Conservation (phyloP, 23 tunicate genomes). For the Trididemnum clinides region DNA sequence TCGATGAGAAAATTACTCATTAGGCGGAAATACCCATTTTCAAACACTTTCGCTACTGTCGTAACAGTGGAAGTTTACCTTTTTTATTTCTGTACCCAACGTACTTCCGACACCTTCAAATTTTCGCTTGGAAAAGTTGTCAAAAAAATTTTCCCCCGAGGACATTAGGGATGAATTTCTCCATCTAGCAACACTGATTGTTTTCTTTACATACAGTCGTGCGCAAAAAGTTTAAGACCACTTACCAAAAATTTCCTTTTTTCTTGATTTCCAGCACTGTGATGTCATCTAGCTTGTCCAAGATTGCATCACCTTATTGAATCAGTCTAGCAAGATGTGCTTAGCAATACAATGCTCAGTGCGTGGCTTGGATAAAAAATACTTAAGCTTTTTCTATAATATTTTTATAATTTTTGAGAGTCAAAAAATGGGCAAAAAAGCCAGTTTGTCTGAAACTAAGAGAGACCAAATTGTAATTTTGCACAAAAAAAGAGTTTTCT, state of each 20-base stretch:
- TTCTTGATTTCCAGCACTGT: background rate
- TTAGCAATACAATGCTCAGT: background rate
- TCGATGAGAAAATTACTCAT: too few relatives aligned
- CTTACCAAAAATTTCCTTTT: background rate
- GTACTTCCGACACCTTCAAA: too few relatives aligned
- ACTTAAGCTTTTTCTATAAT: background rate
- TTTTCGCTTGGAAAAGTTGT: too few relatives aligned
- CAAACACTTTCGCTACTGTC: too few relatives aligned
- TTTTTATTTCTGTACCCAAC: too few relatives aligned
- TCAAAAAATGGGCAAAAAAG: background rate
- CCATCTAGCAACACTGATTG: too few relatives aligned
- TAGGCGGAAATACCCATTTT: too few relatives aligned
- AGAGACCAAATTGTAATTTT: background rate
- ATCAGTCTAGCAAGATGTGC: background rate
- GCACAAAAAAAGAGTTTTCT: background rate
- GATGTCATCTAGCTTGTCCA: conserved; percentile 3
- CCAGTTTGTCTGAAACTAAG: background rate
- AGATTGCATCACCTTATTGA: background rate
- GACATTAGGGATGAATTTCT: too few relatives aligned
- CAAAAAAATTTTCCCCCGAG: too few relatives aligned
- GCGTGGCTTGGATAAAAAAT: background rate
- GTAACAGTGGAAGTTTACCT: too few relatives aligned
- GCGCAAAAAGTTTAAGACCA: conserved; percentile 5
- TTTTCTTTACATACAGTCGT: conserved; percentile 9
- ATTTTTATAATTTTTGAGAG: background rate